These are phyloP conservation scores for Rousettus madagascariensis DNA, from an alignment of 2,797 vertebrate genomes.

Conservation along the genomic window DNA sequence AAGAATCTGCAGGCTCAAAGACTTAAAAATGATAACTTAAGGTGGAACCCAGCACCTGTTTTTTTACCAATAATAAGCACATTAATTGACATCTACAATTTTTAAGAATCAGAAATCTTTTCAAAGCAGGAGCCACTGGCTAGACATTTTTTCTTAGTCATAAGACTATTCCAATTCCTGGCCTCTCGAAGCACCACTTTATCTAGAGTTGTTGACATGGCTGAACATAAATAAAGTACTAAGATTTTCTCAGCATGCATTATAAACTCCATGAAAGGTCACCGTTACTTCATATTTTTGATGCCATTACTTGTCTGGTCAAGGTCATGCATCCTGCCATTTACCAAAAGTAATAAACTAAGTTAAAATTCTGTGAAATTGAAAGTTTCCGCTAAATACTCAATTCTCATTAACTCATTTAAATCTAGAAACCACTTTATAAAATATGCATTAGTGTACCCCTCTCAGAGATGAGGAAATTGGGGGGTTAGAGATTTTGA, in stretches of 20 bases:
- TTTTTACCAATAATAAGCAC: neutral
- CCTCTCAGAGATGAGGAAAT: neutral
- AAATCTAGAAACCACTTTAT: neutral
- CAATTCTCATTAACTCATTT: neutral
- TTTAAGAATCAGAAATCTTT: neutral
- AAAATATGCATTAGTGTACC: neutral
- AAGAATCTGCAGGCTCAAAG: neutral
- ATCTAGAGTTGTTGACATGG: neutral
- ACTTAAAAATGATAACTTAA: neutral
- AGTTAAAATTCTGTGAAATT: neutral
- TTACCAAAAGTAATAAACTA: neutral
- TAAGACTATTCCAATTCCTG: neutral
- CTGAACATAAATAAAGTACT: neutral
- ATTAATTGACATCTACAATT: neutral
- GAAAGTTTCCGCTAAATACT: neutral
- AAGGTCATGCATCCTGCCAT: neutral
- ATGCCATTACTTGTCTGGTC: neutral
- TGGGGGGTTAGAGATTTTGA: neutral
- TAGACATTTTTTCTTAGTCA: neutral
- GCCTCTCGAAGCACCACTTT: neutral
- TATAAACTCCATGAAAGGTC: neutral
- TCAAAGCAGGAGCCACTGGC: neutral
- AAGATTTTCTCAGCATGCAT: neutral
- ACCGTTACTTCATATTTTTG: neutral
- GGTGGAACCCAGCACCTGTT: neutral